Evolutionary conservation across 2,113 vertebrate genomes (phyloP), one percentile per base, ranked within the genome.

Genomic region (Cryptotis parvus): DNA sequence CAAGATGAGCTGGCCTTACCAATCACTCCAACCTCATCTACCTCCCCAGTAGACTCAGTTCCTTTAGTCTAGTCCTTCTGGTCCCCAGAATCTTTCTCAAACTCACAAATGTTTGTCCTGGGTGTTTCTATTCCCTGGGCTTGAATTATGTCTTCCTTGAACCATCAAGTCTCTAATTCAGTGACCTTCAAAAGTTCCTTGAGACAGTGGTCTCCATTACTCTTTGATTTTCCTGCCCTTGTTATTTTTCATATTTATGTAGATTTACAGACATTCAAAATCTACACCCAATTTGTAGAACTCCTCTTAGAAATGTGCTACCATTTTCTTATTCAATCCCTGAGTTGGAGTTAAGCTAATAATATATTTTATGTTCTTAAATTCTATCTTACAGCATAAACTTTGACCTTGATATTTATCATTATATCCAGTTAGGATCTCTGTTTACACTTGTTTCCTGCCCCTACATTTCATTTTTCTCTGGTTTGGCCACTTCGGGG

Each of bases 201-300:
- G 43, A 49, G 26, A 14, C 15, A 14, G n/a, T 45, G 52, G 91
- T 61, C 6, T 45, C 33, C 43, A 12, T 14, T 26, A 39, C 4
- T 4, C 63, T 27, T 22, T 39, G 27, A 35, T 74, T 68, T 75
- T 69, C 9, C 39, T n/a, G 16, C 1, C 8, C 6, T 33, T 15
- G 5, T 9, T 63, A 29, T 3, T 73, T 26, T 89, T 70, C 27
- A 15, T 66, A 20, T 45, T 68, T 6, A 10, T 29, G 86, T 3
- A 24, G 35, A 79, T 75, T 33, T 24, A 3, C 10, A 22, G 35
- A 65, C 39, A 63, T 55, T 58, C 26, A 43, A 52, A 43, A 22
- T 31, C n/a, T 9, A 4, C 0, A 14, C 3, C 33, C 4, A 6
- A 3, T 10, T 22, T 33, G 1, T 3, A 39, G 31, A 20, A 24